phyloP scores from a whole-genome alignment of 2,113 vertebrate genomes.

The Aspiorhynchus laticeps region DNA sequence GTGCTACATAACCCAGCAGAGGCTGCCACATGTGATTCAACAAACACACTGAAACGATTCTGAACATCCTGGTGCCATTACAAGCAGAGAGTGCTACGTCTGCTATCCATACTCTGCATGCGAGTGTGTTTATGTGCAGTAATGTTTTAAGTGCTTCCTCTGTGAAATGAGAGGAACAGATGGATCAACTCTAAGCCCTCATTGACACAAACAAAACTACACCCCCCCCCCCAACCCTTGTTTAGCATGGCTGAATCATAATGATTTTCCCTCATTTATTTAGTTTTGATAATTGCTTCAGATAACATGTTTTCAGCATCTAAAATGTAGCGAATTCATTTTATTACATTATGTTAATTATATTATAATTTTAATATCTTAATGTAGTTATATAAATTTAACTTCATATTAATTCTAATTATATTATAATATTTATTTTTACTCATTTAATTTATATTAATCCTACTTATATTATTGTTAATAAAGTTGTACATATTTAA shows the following conservation, averaged over 20 bases:
- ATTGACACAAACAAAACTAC: slow-evolving; percentile 21
- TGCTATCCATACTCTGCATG: slow-evolving; percentile 28
- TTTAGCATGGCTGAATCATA: slow-evolving; percentile 17
- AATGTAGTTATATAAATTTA: not conserved
- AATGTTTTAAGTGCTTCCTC: slow-evolving; percentile 55
- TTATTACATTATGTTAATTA: not conserved
- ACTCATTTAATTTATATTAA: not conserved
- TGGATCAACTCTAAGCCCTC: slow-evolving; percentile 22
- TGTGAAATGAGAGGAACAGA: slow-evolving; percentile 49
- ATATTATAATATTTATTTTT: not conserved
- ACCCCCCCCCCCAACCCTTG: not conserved
- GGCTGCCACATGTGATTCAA: not conserved
- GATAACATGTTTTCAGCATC: not conserved
- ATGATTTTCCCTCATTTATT: slow-evolving; percentile 30
- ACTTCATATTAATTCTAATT: not conserved
- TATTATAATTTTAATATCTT: not conserved
- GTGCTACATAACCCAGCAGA: not conserved
- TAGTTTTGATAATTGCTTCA: slow-evolving; percentile 31
- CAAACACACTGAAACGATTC: slow-evolving; percentile 28
- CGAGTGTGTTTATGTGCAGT: slow-evolving; percentile 28
- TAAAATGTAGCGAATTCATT: not conserved
- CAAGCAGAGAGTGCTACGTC: slow-evolving; percentile 9
- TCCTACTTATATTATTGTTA: not conserved
- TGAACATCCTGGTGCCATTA: not conserved
- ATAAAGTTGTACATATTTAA: not conserved